These are phyloP conservation scores for Drosophila hydei DNA, from an alignment of 1,140 invertebrate species.

Conservation along the genomic window DNA sequence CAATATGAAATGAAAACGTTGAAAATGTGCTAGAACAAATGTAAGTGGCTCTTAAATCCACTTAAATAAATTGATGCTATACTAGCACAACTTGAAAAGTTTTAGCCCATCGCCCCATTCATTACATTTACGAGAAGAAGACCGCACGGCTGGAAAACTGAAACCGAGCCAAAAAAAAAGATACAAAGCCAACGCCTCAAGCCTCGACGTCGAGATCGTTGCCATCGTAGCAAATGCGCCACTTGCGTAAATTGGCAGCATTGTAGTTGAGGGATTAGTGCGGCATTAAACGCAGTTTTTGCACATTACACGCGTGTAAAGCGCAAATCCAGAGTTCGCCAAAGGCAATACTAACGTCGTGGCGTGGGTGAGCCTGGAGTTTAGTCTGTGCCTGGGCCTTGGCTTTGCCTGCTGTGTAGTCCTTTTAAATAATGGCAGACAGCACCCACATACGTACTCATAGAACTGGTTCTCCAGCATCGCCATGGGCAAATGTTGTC, in stretches of 20 bases:
- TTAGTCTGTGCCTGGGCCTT: not conserved
- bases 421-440: constrained; percentile 69
- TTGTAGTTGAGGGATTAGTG: constrained; percentile 82
- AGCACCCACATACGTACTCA: constrained; percentile 12
- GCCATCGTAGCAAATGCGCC: constrained; percentile 46
- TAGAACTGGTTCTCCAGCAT: constrained; percentile 1
- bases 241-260: constrained; percentile 81
- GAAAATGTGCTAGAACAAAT: constrained; percentile 44
- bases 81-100: constrained; percentile 53
- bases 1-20: constrained; percentile 25
- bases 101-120: constrained; percentile 48
- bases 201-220: constrained; percentile 29
- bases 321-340: constrained; percentile 70
- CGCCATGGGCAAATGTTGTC: constrained; percentile 45
- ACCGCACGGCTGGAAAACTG: constrained; percentile 24
- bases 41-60: constrained; percentile 63
- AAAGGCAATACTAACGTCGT: constrained; percentile 19
- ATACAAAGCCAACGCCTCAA: constrained; percentile 46
- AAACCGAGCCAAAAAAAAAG: constrained; percentile 31
- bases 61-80: constrained; percentile 80
- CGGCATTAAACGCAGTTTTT: constrained; percentile 81
- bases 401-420: constrained; percentile 33
- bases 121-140: constrained; percentile 58
- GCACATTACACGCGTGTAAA: constrained; percentile 82
- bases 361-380: constrained; percentile 1